A percentile compares a stretch with the other conserved stretches of the same genome.
Evolutionary conservation across 2,113 vertebrate genomes (phyloP).

Genomic region (Microcebus lehilahytsara): DNA sequence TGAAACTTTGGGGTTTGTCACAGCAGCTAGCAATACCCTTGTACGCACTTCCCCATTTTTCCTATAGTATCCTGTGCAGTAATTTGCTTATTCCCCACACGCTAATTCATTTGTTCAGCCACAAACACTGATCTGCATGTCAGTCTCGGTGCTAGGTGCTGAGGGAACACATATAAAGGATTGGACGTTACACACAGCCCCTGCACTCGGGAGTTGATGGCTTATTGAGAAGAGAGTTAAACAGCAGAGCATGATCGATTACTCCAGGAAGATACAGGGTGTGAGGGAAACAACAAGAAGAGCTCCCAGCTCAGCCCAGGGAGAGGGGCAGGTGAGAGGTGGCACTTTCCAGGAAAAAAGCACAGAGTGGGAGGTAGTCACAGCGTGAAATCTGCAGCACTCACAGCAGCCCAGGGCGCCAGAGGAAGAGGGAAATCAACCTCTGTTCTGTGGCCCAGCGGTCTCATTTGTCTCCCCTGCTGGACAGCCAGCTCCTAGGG

Average conservation of each 20-base stretch:
- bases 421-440: neutral
- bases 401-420: accelerated
- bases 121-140: neutral
- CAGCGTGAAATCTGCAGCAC: accelerated
- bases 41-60: neutral
- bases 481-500: neutral
- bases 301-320: neutral
- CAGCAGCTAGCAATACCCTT: neutral
- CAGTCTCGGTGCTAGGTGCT: neutral
- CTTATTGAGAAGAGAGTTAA: neutral
- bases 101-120: neutral
- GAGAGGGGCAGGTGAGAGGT: neutral
- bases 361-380: neutral
- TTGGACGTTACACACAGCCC: neutral
- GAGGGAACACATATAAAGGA: neutral
- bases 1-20: neutral
- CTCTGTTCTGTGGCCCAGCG: neutral
- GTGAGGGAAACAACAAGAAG: neutral
- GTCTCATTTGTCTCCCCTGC: neutral
- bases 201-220: neutral
- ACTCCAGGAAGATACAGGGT: neutral
- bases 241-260: neutral
- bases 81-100: neutral
- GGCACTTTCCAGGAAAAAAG: neutral
- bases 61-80: neutral